Conservation (phyloP, 1,140 invertebrate genomes). For the Aphaenogaster ashmeadi region DNA sequence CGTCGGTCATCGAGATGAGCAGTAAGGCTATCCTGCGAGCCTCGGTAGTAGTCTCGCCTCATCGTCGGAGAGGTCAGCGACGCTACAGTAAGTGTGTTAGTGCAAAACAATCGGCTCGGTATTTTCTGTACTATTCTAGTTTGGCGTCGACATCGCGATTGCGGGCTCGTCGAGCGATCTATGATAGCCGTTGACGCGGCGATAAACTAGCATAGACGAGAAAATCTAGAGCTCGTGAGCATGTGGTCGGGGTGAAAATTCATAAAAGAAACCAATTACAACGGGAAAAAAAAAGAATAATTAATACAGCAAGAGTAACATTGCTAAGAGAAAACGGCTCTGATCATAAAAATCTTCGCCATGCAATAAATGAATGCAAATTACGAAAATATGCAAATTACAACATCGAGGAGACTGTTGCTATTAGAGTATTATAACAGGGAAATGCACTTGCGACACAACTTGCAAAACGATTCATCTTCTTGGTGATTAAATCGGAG, state of each 20-base stretch:
- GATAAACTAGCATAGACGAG: constrained; percentile 74
- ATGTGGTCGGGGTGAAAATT: constrained; percentile 81
- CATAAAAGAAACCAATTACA: constrained; percentile 71
- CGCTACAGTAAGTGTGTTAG: constrained; percentile 86
- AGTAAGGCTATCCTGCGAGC: constrained; percentile 94
- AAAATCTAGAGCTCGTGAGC: constrained; percentile 80
- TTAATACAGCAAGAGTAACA: constrained; percentile 71
- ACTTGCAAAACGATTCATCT: constrained; percentile 46
- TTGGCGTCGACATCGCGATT: constrained; percentile 17
- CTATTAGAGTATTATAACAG: constrained; percentile 73
- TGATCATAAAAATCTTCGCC: constrained; percentile 74
- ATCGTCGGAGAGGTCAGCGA: constrained; percentile 89
- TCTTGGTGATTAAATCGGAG: constrained; percentile 67
- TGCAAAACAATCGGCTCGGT: constrained; percentile 84
- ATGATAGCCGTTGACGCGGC: background rate
- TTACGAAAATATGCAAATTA: constrained; percentile 63
- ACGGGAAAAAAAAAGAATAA: constrained; percentile 70
- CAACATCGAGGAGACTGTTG: constrained; percentile 78
- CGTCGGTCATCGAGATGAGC: constrained; percentile 86
- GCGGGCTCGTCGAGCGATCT: background rate
- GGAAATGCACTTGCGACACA: constrained; percentile 68
- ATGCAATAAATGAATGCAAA: constrained; percentile 82
- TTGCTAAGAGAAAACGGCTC: constrained; percentile 65
- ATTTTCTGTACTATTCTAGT: constrained; percentile 82
- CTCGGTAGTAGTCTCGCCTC: constrained; percentile 95